Evolutionary conservation across 2,797 vertebrate genomes (phyloP), one percentile per base, ranked within the genome.

Genomic region (Gobionotothen gibberifrons): DNA sequence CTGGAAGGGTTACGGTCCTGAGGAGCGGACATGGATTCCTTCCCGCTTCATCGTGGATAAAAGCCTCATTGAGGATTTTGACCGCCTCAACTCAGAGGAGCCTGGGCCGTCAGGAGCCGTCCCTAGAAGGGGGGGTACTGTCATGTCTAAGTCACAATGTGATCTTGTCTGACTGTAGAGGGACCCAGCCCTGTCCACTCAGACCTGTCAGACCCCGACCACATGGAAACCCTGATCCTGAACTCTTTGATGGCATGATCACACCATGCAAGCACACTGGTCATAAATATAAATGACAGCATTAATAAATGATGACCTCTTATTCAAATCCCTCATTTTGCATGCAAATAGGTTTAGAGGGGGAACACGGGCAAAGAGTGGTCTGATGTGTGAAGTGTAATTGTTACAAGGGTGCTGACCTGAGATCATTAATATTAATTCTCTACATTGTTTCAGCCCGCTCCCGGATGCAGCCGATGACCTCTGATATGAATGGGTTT

Each of bases 281-380:
- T 84, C 85, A 91, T 92, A 85, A 93, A 94, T 94, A 93, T 91
- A 92, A 90, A 94, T 93, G 85, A 74, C 78, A 65, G 69, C 59
- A 79, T 94, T 89, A 91, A 92, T 94, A 93, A 93, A 87, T 90
- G 75, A 94, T 87, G 75, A 76, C 78, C 76, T 74, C 81, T 85
- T 53, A 86, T 89, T 88, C 81, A 83, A 81, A 87, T 64, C 73
- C 72, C 78, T 89, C 81, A 91, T 94, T 87, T 85, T 85, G 78
- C 87, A 93, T 92, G 90, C 91, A 91, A 88, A 93, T 84, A 65
- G 80, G 66, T 83, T 89, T 84, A 84, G 87, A 76, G 63, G 66
- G 66, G 61, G 59, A 77, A 82, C 84, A 78, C 5, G 47, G 82
- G 74, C 80, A 79, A 78, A 80, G 76, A 69, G 81, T 64, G 82